These are phyloP conservation scores for Melanotaenia nigrans DNA, from an alignment of 2,797 vertebrate species.

Conservation along the genomic window DNA sequence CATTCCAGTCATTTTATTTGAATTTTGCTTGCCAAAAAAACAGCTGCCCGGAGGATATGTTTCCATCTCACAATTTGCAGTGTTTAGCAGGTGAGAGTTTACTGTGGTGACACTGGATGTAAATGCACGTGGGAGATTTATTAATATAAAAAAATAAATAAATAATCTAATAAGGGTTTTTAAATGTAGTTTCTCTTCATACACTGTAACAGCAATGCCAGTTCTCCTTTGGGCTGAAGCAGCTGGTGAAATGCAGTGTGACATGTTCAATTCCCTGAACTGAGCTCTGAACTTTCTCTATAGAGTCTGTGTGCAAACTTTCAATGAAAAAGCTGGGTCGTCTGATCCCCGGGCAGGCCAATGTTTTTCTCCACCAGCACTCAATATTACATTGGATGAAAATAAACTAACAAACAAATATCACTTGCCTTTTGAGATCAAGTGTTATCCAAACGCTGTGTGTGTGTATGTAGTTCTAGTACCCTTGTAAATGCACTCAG, in stretches of 20 bases:
- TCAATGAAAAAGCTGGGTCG: constrained; percentile 60
- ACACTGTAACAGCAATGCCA: constrained; percentile 42
- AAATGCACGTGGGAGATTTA: constrained; percentile 10
- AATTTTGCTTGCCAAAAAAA: too few relatives aligned
- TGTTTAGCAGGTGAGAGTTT: constrained; percentile 45
- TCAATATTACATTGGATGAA: constrained; percentile 62
- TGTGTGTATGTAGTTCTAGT: constrained; percentile 47
- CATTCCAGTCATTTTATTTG: too few relatives aligned
- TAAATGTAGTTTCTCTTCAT: constrained; percentile 57
- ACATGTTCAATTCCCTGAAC: constrained; percentile 64
- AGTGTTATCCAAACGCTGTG: constrained; percentile 68
- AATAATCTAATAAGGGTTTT: constrained; percentile 11
- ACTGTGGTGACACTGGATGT: constrained; percentile 26
- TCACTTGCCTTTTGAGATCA: constrained; percentile 67
- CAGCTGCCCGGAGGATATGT: too few relatives aligned
- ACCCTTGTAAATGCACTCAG: constrained; percentile 55
- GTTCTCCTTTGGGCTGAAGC: constrained; percentile 45
- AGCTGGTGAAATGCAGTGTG: constrained; percentile 57
- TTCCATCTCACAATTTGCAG: too few relatives aligned
- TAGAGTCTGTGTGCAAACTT: constrained; percentile 67
- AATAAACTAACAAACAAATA: constrained; percentile 60
- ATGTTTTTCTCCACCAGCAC: constrained; percentile 70
- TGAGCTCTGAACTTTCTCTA: constrained; percentile 65
- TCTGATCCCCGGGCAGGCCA: constrained; percentile 56
- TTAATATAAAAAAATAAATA: not conserved